phyloP scores from a whole-genome alignment of 2,797 vertebrate genomes.

The Pagetopsis macropterus region DNA sequence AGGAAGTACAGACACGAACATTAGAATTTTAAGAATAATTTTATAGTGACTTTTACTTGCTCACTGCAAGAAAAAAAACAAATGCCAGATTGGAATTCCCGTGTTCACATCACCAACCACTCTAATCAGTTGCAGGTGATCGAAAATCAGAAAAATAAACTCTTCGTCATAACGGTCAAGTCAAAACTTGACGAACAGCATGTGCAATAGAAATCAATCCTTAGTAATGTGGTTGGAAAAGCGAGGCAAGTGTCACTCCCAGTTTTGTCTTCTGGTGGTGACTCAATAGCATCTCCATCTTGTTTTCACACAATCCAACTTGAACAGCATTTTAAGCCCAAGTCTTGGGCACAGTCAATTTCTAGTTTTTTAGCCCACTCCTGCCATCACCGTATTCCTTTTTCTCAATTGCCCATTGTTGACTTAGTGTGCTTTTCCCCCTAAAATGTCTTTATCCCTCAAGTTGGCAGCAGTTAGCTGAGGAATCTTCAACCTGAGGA shows the following conservation, averaged over 20 bases:
- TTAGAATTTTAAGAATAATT: constrained; percentile 24
- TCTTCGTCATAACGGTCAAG: constrained; percentile 29
- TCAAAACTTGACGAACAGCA: constrained; percentile 45
- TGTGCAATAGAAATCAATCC: constrained; percentile 48
- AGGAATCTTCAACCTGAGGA: constrained; percentile 62
- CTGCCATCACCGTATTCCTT: constrained; percentile 15
- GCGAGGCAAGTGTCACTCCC: constrained; percentile 17
- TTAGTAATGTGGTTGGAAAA: constrained; percentile 23
- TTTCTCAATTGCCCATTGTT: constrained; percentile 47
- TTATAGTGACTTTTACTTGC: constrained; percentile 32
- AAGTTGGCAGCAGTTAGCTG: constrained; percentile 68
- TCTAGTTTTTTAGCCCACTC: constrained; percentile 2
- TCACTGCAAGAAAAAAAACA: constrained; percentile 16
- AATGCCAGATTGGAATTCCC: constrained; percentile 36
- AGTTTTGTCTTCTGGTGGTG: constrained; percentile 22
- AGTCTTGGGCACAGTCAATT: constrained; percentile 14
- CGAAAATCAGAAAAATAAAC: constrained; percentile 30
- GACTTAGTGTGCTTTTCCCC: constrained; percentile 66
- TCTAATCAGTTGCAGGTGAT: constrained; percentile 26
- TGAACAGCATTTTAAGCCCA: constrained; percentile 13
- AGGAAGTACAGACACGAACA: constrained; percentile 21
- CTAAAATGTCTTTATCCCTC: constrained; percentile 42
- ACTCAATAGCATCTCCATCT: constrained; percentile 16
- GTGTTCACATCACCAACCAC: constrained; percentile 31
- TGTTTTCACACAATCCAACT: constrained; percentile 10